phyloP scores from a whole-genome alignment of 2,888 invertebrate genomes.

The Yponomeuta cagnagella region DNA sequence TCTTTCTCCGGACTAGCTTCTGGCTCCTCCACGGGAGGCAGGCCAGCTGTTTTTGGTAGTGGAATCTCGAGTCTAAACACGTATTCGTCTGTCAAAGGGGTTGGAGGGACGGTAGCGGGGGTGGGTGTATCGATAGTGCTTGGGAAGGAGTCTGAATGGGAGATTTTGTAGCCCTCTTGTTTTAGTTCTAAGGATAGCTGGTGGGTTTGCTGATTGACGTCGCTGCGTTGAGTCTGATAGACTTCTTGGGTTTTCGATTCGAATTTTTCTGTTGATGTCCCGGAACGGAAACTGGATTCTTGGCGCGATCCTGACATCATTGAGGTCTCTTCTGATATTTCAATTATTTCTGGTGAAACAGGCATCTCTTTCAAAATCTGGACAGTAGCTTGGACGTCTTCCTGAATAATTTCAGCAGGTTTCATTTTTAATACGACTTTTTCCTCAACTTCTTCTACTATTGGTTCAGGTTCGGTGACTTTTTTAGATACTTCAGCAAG shows the following conservation, averaged over 20 bases:
- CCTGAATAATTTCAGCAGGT: neutral
- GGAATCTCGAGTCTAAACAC: slow-evolving; percentile 52
- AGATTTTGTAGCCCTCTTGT: neutral
- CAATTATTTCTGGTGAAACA: slow-evolving; percentile 1
- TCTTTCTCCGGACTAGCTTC: slow-evolving; percentile 30
- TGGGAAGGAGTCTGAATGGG: slow-evolving; percentile 9
- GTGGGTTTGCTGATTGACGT: neutral
- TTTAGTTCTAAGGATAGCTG: neutral
- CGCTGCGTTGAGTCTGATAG: neutral
- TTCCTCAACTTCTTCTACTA: slow-evolving; percentile 17
- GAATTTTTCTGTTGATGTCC: neutral
- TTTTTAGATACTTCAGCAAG: neutral
- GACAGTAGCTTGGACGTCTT: slow-evolving; percentile 9
- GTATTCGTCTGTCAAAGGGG: slow-evolving; percentile 63
- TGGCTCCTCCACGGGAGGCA: slow-evolving; percentile 38
- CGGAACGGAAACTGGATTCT: neutral
- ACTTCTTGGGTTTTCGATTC: neutral
- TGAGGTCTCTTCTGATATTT: neutral
- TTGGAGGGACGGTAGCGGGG: slow-evolving; percentile 48
- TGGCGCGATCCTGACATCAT: neutral
- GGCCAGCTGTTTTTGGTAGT: slow-evolving; percentile 45
- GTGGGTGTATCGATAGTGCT: slow-evolving; percentile 32
- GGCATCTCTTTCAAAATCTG: neutral
- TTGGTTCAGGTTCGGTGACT: slow-evolving; percentile 4
- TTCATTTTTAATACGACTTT: neutral